Base-by-base conservation (phyloP, 2,113 vertebrate species). In the Myotis brandtii region DNA sequence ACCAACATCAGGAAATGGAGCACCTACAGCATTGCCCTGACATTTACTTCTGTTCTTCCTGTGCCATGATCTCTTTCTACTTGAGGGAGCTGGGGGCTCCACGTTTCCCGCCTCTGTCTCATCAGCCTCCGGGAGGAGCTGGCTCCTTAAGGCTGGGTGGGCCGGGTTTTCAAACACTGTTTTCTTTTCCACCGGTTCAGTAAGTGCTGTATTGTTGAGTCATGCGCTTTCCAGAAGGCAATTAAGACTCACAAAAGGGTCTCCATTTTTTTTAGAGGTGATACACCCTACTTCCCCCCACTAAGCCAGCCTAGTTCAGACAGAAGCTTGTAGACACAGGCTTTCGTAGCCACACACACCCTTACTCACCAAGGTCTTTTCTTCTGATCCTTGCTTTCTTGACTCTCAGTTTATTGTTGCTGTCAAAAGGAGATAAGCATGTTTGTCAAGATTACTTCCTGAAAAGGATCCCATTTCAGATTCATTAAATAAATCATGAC, bases 151-250 rank as follows among this genome's bases (percentile, higher is more conserved):
- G 54, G 77, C 46, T 0, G 0, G 69, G 2, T 81, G 30, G 64
- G 56, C 40, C 82, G 59, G 43, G 30, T 79, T 98, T 97, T 94
- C 54, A 98, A 97, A 95, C 48, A 83, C 69, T 83, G 46, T 96
- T 98, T 97, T 96, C 97, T 97, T 98, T 98, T 95, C 97, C 96
- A 97, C 0, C 1, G 92, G 52, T 91, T 96, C 76, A 83, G 11
- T 95, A 92, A 83, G 59, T 96, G 86, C 25, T 83, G 56, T 81
- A 92, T 70, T 92, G 76, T 96, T 98, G 97, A 98, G 92, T 98
- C 95, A 93, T 54, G 56, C 86, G 64, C 20, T 93, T 52, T 95
- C 76, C 89, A 98, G 96, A 96, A 76, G 93, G 67, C 75, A 95
- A 88, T 76, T 3, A 25, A 43, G 84, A 81, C n/a, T 94, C 59